Percentiles rank a stretch among this genome's conserved stretches.
Conservation (phyloP, 2,113 vertebrate genomes). For the Toxotes jaculatrix region DNA sequence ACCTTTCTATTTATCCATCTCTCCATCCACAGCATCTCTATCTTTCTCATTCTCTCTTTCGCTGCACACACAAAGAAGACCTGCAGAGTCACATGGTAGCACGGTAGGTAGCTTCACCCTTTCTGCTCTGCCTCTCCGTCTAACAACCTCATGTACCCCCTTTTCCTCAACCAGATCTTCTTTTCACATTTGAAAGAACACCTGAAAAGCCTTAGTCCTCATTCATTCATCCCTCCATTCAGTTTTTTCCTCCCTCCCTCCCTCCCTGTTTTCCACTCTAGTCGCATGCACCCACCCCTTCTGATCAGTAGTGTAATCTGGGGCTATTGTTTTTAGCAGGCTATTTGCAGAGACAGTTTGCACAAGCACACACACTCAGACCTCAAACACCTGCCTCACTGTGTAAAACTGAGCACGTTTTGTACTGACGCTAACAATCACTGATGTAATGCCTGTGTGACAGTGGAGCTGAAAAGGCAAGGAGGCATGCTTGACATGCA, state of each 20-base stretch:
- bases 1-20: conserved; percentile 21
- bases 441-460: neutral
- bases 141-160: neutral
- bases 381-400: conserved; percentile 31
- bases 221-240: conserved; percentile 81
- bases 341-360: conserved; percentile 48
- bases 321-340: conserved; percentile 79
- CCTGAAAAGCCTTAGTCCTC: conserved; percentile 45
- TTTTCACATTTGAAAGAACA: conserved; percentile 44
- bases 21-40: conserved; percentile 28
- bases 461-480: neutral
- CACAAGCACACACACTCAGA: conserved; percentile 31
- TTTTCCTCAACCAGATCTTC: conserved; percentile 1
- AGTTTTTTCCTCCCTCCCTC: conserved; percentile 56
- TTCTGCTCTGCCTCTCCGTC: conserved; percentile 9
- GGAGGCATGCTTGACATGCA: conserved; percentile 20
- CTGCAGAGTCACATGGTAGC: conserved; percentile 68
- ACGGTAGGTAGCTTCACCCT: conserved; percentile 21
- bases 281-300: conserved; percentile 65
- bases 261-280: conserved; percentile 59
- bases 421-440: neutral
- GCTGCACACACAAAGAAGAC: conserved; percentile 62
- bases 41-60: neutral
- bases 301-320: conserved; percentile 56
- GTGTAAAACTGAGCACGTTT: neutral